These are phyloP conservation scores for Oppia nitens DNA, from an alignment of 1,140 invertebrate genomes.

Conservation along the genomic window DNA sequence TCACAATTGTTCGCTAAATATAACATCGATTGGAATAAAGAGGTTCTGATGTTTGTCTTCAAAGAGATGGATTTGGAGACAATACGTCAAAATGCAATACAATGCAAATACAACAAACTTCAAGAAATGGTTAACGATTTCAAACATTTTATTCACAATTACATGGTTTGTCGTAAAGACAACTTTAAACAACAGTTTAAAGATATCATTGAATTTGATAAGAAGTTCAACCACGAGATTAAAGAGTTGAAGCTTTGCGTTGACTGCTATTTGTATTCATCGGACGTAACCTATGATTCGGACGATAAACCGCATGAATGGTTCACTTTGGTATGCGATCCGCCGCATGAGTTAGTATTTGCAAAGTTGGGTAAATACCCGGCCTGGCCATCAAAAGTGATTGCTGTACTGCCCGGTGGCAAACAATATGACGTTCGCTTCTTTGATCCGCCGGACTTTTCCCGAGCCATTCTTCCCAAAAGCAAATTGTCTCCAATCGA, in stretches of 20 bases:
- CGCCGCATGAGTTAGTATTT: slow-evolving; percentile 61
- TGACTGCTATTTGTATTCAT: slow-evolving; percentile 53
- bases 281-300: slow-evolving; percentile 39
- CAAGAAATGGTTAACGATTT: neutral
- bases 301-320: slow-evolving; percentile 31
- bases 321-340: slow-evolving; percentile 63
- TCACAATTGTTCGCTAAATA: neutral
- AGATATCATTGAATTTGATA: neutral
- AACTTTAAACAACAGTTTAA: neutral
- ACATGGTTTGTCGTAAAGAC: neutral
- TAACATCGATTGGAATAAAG: neutral
- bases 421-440: slow-evolving; percentile 53
- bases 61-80: neutral
- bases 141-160: neutral
- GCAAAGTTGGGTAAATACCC: slow-evolving; percentile 65
- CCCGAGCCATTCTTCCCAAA: neutral
- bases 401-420: slow-evolving; percentile 21
- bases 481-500: neutral
- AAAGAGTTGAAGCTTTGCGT: slow-evolving; percentile 30
- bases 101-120: neutral
- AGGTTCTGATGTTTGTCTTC: neutral
- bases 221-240: neutral
- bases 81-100: neutral
- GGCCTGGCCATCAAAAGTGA: slow-evolving; percentile 71
- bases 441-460: slow-evolving; percentile 42